Percentiles rank a stretch among this genome's conserved stretches.
Conservation (phyloP, 2,888 invertebrate species). For the Conistra vaccinii region DNA sequence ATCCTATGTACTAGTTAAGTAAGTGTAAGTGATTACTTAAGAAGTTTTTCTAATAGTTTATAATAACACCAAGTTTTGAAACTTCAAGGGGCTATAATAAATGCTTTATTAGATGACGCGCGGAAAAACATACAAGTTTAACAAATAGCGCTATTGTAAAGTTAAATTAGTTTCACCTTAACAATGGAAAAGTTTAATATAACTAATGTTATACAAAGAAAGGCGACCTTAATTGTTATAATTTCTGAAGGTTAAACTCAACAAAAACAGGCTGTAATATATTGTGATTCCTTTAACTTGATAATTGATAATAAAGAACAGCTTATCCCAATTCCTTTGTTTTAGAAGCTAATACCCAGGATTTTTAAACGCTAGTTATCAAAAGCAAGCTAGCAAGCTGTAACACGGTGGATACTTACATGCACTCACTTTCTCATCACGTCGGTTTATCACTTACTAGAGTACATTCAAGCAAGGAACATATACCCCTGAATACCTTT, state of each 20-base stretch:
- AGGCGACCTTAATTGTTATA: slow-evolving; percentile 50
- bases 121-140: slow-evolving; percentile 78
- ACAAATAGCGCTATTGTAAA: slow-evolving; percentile 81
- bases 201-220: slow-evolving; percentile 56
- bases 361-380: not conserved
- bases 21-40: slow-evolving; percentile 61
- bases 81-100: slow-evolving; percentile 76
- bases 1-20: slow-evolving; percentile 33
- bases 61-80: slow-evolving; percentile 76
- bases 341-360: not conserved
- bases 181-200: slow-evolving; percentile 75
- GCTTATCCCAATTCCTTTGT: not conserved
- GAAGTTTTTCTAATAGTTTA: slow-evolving; percentile 75
- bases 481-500: not conserved
- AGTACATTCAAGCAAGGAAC: not conserved
- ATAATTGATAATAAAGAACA: not conserved
- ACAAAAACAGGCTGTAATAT: not conserved
- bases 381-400: not conserved
- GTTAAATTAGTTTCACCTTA: slow-evolving; percentile 81
- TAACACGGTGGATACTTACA: not conserved
- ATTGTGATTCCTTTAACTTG: not conserved
- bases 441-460: too few relatives aligned
- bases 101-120: slow-evolving; percentile 78
- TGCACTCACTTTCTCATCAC: not conserved
- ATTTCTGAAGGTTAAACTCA: slow-evolving; percentile 25